Evolutionary conservation across 2,113 vertebrate genomes (phyloP), one percentile per base, ranked within the genome.

Genomic region (Psilopogon haemacephalus): DNA sequence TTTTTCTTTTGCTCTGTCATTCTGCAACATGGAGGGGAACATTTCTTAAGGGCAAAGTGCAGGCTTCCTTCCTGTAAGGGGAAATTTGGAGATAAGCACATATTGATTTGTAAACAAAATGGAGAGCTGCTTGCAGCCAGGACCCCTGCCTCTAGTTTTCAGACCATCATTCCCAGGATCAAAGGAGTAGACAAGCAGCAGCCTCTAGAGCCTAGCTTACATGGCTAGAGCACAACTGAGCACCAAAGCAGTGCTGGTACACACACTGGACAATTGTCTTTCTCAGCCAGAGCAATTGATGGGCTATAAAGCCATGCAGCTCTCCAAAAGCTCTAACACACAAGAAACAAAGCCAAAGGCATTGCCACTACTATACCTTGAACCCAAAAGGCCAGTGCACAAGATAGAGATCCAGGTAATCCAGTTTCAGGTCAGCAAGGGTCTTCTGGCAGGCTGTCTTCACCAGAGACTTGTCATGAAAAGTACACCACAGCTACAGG

Each of bases 351-450:
- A 59, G 9, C 2, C 26, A 42, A 16, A 30, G 23, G 9, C 5
- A 11, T 5, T 35, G 15, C 46, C 3, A 4, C 1, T n/a, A 44
- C n/a, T 23, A 6, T 94, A 99, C 99, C 98, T 99, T 98, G 24
- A 98, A 98, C 18, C 99, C 98, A 64, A 98, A 74, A 7, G 99
- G 99, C 99, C 98, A 99, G 86, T 99, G 99, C 9, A 99, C n/a
- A 0, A 99, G 98, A 79, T 99, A 99, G 26, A 99, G 98, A 84
- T 99, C 99, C 74, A 99, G 84, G 94, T 99, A 99, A 86, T 98
- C 98, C 94, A 99, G 89, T 62, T 98, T 98, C 71, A 99, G 97
- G 90, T 98, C 98, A 1, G 95, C 84, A 23, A 99, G 98, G 0
- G 98, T 99, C 94, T 98, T 98, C 97, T 98, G 97, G 94, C 98